Base-by-base conservation (phyloP, 1,140 invertebrate genomes). In the Phortica variegata region DNA sequence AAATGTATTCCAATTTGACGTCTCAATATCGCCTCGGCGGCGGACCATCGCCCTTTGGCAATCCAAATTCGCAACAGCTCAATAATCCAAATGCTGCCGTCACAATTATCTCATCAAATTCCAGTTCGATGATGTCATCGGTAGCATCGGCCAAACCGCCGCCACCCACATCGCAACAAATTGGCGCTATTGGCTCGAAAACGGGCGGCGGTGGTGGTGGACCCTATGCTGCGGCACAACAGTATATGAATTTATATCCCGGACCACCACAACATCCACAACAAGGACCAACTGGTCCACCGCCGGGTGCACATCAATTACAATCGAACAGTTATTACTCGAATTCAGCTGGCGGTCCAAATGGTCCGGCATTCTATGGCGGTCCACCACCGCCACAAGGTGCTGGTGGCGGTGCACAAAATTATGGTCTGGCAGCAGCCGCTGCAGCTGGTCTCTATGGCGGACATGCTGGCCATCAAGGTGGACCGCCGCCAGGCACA, bases 41-140 rank as follows among this genome's bases (percentile, higher is more conserved):
- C 54, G 85, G 76, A 58, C 83, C 76, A 47, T 84, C 78, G 56
- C 71, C 71, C 12, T 73, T 73, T 12, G 63, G 63, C n/a, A 61
- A 58, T 40, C 62, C 69, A 9, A 70, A 66, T 41, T 87, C 73
- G 41, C 89, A 91, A 63, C 81, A 90, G 45, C 83, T 85, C 52
- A 90, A 84, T 65, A 91, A 89, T 78, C 90, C 90, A 18, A 93
- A 87, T 61, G 91, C 90, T 19, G 47, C 62, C 7, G 70, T 73
- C 9, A 47, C 70, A 37, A 83, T 95, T 50, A 93, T 94, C 48
- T 91, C 90, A 40, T 92, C 90, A 19, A 87, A 63, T 54, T 76
- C 71, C 55, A 91, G 91, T 76, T 91, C 90, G 16, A 80, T 93
- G 37, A 93, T 94, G 90, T 93, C 91, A 1, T 88, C 90, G 29